Conservation (phyloP, 2,113 vertebrate species). For the Albula goreensis region DNA sequence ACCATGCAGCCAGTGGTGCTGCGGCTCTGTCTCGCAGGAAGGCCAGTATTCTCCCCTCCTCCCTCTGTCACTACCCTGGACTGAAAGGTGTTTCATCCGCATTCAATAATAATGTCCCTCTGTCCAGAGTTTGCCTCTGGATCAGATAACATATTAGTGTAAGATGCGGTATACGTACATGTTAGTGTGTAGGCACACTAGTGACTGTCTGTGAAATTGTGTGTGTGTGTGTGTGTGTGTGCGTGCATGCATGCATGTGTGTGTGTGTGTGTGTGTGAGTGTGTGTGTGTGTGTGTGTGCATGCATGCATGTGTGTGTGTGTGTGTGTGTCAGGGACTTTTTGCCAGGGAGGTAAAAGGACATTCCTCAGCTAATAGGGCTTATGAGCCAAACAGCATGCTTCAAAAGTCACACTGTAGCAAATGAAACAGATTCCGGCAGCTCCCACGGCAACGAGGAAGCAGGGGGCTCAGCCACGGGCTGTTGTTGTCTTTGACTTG, state of each 20-base stretch:
- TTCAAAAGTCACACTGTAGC: slow-evolving; percentile 62
- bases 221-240: slow-evolving; percentile 40
- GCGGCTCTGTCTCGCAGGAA: too few species aligned
- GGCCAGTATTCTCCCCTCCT: too few species aligned
- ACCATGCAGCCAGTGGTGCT: too few species aligned
- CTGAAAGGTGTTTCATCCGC: too few species aligned
- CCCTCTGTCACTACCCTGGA: too few species aligned
- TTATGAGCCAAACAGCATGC: slow-evolving; percentile 59
- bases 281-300: slow-evolving; percentile 4
- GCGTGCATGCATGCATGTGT: neutral
- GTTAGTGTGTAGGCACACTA: too few species aligned
- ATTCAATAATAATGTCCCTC: too few species aligned
- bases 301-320: neutral
- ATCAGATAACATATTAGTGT: neutral
- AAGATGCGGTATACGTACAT: neutral
- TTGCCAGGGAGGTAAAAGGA: slow-evolving; percentile 43
- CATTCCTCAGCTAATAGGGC: slow-evolving; percentile 59
- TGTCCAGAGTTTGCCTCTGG: neutral
- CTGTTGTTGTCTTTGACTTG: slow-evolving; percentile 44
- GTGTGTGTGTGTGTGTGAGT: neutral
- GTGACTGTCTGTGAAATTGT: slow-evolving; percentile 43
- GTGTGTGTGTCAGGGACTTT: slow-evolving; percentile 27
- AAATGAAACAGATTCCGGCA: slow-evolving; percentile 62
- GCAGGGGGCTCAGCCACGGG: slow-evolving; percentile 26
- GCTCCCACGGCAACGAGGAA: slow-evolving; percentile 67